Base-by-base conservation (phyloP, 2,888 invertebrate genomes). In the Drosophila testacea region DNA sequence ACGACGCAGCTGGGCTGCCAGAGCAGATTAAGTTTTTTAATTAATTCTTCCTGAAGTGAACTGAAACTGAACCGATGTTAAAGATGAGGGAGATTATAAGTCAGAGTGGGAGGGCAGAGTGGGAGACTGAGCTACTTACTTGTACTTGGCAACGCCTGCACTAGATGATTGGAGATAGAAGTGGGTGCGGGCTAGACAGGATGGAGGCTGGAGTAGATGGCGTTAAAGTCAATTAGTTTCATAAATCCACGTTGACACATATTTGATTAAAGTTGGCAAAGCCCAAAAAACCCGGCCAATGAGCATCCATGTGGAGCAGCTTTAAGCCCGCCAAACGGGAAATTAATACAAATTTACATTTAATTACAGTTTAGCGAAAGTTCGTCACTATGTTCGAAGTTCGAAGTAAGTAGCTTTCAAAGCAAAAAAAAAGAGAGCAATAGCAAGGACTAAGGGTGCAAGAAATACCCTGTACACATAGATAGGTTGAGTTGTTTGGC, bases 11-110 rank as follows among this genome's bases (percentile, higher is more conserved):
- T 41, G 28, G 39, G 63, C 68, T 69, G 73, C 71, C 75, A 69
- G 71, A 73, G 80, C 69, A 76, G 85, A 85, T 83, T 83, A 83
- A 85, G 85, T 85, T 83, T 83, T 85, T 83, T 85, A 83, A 83
- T 83, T 83, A 83, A 85, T 82, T 82, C 82, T 55, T 69, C 44
- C 55, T 63, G 63, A 61, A 62, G 63, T 52, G 59, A 30, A 22
- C 44, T 48, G 70, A 63, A 75, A 68, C 71, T 57, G 56, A 75
- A 46, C 48, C 48, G 52, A 57, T 55, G 60, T 39, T 48, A n/a
- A 48, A 32, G 32, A 46, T 9, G 38, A 36, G n/a, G 22, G 11
- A 32, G 30, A 44, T 2, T 4, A 6, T 6, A 46, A n/a, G 6
- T 1, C 22, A 11, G 59, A 22, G 28, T 28, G 16, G n/a, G n/a